Evolutionary conservation across 2,888 invertebrate species (phyloP).

Genomic region (Eulithis prunata): DNA sequence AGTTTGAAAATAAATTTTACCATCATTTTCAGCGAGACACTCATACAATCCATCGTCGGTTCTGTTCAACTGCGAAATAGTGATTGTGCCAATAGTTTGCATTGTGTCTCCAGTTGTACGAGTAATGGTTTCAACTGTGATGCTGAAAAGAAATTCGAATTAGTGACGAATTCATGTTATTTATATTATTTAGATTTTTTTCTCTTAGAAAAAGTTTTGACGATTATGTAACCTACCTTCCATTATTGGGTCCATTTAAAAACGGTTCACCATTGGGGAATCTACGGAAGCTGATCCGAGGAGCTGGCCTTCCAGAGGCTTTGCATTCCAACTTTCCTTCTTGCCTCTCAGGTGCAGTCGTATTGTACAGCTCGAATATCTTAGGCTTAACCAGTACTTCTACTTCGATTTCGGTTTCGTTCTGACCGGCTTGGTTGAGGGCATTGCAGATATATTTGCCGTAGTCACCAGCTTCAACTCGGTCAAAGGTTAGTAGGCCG

Average conservation of each 20-base stretch:
- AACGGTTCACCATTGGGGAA: conserved; percentile 87
- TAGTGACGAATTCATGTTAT: too few relatives aligned
- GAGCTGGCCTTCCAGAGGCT: conserved; percentile 92
- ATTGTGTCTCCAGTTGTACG: conserved; percentile 77
- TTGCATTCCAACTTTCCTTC: conserved; percentile 89
- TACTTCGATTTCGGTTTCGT: conserved; percentile 87
- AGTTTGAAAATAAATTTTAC: conserved; percentile 45
- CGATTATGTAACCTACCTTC: conserved; percentile 57
- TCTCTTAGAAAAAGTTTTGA: too few relatives aligned
- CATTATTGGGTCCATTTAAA: conserved; percentile 85
- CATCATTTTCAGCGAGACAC: conserved; percentile 92
- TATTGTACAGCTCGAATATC: conserved; percentile 90
- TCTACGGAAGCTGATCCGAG: conserved; percentile 91
- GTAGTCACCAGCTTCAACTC: conserved; percentile 90
- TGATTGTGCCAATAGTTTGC: conserved; percentile 86
- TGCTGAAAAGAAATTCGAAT: conserved; percentile 63
- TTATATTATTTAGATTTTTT: too few relatives aligned
- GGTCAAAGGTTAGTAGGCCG: conserved; percentile 89
- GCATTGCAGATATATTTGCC: conserved; percentile 93
- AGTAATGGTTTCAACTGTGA: conserved; percentile 84
- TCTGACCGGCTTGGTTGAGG: conserved; percentile 90
- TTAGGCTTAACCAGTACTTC: conserved; percentile 91
- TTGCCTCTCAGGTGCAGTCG: conserved; percentile 86
- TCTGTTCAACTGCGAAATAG: conserved; percentile 86
- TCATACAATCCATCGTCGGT: conserved; percentile 95